Evolutionary conservation across 1,140 invertebrate species (phyloP).

Genomic region (Papilio aristodemus): DNA sequence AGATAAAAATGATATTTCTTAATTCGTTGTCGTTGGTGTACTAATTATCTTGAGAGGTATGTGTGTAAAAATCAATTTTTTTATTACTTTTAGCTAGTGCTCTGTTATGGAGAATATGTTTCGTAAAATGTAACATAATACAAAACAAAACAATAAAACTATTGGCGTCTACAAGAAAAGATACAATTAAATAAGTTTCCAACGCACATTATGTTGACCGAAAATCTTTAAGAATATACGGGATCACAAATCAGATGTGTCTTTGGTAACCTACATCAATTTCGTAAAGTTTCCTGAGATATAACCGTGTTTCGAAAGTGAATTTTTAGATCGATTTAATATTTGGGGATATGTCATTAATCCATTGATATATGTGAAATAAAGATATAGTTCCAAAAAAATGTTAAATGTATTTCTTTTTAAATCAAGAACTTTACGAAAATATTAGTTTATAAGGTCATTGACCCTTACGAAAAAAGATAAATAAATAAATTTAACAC

Average conservation of each 20-base stretch:
- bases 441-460: background rate
- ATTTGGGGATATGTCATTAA: slow-evolving; percentile 4
- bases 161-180: too few relatives aligned
- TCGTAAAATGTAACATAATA: too few relatives aligned
- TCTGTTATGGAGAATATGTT: too few relatives aligned
- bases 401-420: background rate
- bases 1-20: background rate
- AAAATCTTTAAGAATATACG: too few relatives aligned
- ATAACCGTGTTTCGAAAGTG: slow-evolving; percentile 2
- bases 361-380: background rate
- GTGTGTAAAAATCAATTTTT: too few relatives aligned
- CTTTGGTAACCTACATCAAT: background rate
- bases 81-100: too few relatives aligned
- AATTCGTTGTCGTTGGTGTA: background rate
- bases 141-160: too few relatives aligned
- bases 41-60: too few relatives aligned
- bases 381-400: background rate
- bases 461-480: background rate
- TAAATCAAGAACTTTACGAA: too few relatives aligned
- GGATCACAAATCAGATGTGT: background rate
- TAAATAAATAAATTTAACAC: background rate
- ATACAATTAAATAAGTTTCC: too few relatives aligned
- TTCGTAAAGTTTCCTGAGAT: slow-evolving; percentile 1
- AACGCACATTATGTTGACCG: too few relatives aligned
- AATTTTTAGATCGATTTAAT: slow-evolving; percentile 8